Base-by-base conservation (phyloP, 2,888 invertebrate genomes). In the Amblyjoppa proteus region DNA sequence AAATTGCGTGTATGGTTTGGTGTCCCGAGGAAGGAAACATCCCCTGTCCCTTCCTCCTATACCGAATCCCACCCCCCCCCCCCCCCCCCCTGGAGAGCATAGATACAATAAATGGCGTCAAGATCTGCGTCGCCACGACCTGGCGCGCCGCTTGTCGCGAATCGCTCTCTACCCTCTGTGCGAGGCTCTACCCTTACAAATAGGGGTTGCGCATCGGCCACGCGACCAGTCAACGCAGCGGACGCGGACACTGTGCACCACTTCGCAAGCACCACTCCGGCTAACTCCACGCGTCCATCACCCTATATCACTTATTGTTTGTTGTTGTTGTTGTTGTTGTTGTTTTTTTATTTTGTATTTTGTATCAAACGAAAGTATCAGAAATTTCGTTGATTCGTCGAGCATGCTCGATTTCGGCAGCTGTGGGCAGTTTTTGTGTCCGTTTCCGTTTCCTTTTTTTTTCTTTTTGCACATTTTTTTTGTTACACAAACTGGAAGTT, bases 41-140 rank as follows among this genome's bases (percentile, higher is more conserved):
- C 64, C 58, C 66, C 56, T 41, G 69, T 75, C 80, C 78, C 81
- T 68, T 31, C 75, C 78, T 74, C 9, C 74, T 61, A 76, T 78
- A 76, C 76, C 79, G 84, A 80, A 75, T 68, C 73, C 58, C 68
- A 7, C 80, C 66, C 76, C 68, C n/a, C 68, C 61, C 58, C 68
- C 73, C 73, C 25, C 34, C 61, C 28, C 61, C n/a, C 68, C 61
- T 76, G 74, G 34, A 84, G 61, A 80, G 80, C 76, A 83, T 73
- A 89, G 88, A 88, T 89, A 89, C 89, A 88, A 88, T 89, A 89
- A 91, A 90, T 90, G 92, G 92, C 92, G 92, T 92, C 92, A 91
- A 92, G 92, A 91, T 89, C 91, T 87, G 89, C 91, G 92, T 92
- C 92, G 92, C 92, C 91, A 91, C 89, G 89, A 89, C 87, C 90